A percentile compares a stretch with the other conserved stretches of the same genome.
Conservation (phyloP, 2,797 vertebrate genomes). For the Cryptoprocta ferox region DNA sequence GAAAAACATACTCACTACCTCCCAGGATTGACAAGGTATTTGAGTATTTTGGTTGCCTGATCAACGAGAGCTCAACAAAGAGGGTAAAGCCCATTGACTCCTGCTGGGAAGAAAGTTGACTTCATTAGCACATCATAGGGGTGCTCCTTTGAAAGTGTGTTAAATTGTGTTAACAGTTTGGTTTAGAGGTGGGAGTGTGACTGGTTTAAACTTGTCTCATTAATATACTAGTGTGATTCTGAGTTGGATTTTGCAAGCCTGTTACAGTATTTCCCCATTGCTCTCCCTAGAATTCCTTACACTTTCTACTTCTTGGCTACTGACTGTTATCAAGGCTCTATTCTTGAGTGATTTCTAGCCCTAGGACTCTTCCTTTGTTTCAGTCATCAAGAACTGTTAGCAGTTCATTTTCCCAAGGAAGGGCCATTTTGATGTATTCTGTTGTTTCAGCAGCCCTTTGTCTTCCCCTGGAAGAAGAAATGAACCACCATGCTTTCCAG, state of each 20-base stretch:
- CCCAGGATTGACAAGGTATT: slow-evolving; percentile 23
- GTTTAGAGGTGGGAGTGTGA: slow-evolving; percentile 63
- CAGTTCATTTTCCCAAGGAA: slow-evolving; percentile 64
- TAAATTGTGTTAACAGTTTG: slow-evolving; percentile 78
- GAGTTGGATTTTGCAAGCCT: slow-evolving; percentile 57
- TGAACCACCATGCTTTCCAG: slow-evolving; percentile 41
- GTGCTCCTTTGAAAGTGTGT: slow-evolving; percentile 74
- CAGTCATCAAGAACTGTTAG: slow-evolving; percentile 44
- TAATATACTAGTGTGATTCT: slow-evolving; percentile 56
- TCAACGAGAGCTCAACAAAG: slow-evolving; percentile 65
- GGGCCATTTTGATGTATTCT: slow-evolving; percentile 13
- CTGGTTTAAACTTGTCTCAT: slow-evolving; percentile 73
- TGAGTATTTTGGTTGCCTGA: slow-evolving; percentile 65
- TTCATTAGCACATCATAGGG: slow-evolving; percentile 80
- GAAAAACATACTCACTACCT: background rate
- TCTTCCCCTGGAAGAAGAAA: slow-evolving; percentile 71
- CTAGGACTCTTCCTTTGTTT: slow-evolving; percentile 60
- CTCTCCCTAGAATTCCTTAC: background rate
- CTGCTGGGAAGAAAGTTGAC: slow-evolving; percentile 62
- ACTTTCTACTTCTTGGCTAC: background rate
- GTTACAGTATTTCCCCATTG: slow-evolving; percentile 66
- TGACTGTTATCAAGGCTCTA: slow-evolving; percentile 59
- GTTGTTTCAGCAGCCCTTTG: slow-evolving; percentile 68
- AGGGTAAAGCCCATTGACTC: slow-evolving; percentile 39
- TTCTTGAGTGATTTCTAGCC: slow-evolving; percentile 77